Conservation (phyloP, 2,888 invertebrate genomes). For the Tuta absoluta region DNA sequence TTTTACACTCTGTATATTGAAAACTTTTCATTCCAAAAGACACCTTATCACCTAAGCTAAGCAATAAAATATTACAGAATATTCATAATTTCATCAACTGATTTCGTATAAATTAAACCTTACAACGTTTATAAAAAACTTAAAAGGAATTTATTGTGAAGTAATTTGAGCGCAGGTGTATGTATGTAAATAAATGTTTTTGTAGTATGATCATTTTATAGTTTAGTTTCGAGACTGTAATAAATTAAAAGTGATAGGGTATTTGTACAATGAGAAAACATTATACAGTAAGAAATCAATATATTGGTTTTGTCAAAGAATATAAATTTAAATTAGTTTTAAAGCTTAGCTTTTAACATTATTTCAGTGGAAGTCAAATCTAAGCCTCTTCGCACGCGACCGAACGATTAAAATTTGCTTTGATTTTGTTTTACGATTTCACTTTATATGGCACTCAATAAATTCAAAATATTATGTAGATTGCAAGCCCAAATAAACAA, state of each 20-base stretch:
- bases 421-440: not conserved
- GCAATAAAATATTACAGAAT: constrained; percentile 15
- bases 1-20: constrained; percentile 1
- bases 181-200: not conserved
- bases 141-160: constrained; percentile 13
- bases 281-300: constrained; percentile 33
- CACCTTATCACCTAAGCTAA: constrained; percentile 6
- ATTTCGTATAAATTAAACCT: not conserved
- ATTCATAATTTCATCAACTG: constrained; percentile 9
- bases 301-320: constrained; percentile 60
- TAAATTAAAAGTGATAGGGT: constrained; percentile 3
- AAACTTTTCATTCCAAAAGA: not conserved
- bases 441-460: constrained; percentile 14
- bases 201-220: not conserved
- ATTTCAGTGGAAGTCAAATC: constrained; percentile 19
- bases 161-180: constrained; percentile 9
- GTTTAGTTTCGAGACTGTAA: constrained; percentile 11
- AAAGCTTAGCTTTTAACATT: constrained; percentile 29
- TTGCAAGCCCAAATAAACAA: not conserved
- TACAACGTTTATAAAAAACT: not conserved
- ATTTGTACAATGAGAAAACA: constrained; percentile 20
- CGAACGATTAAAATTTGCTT: not conserved
- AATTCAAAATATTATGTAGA: not conserved
- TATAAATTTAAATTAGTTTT: constrained; percentile 39
- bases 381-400: constrained; percentile 15